Evolutionary conservation across 1,140 invertebrate species (phyloP).

Genomic region (Ips nitidus): DNA sequence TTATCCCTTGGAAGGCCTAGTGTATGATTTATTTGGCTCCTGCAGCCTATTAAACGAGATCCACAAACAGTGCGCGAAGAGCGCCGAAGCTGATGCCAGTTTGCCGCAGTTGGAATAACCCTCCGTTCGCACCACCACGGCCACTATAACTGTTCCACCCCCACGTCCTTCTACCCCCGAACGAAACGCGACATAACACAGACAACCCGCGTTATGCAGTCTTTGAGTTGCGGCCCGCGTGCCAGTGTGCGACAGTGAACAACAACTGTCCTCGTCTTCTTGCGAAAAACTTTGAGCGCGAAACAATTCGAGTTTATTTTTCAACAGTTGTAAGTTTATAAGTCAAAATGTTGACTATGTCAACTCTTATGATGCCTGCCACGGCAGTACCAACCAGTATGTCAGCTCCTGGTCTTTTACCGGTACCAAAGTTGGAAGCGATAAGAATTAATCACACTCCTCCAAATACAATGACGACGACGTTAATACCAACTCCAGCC

Average conservation of each 20-base stretch:
- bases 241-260: slow-evolving; percentile 41
- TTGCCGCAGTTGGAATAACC: slow-evolving; percentile 49
- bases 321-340: slow-evolving; percentile 9
- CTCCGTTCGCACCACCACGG: slow-evolving; percentile 46
- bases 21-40: slow-evolving; percentile 37
- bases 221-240: slow-evolving; percentile 49
- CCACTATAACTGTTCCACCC: slow-evolving; percentile 44
- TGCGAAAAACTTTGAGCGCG: slow-evolving; percentile 34
- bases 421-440: slow-evolving; percentile 48
- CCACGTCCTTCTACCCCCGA: slow-evolving; percentile 43
- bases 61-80: slow-evolving; percentile 45
- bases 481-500: neutral
- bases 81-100: slow-evolving; percentile 48
- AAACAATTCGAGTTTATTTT: slow-evolving; percentile 41
- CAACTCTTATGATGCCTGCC: slow-evolving; percentile 51
- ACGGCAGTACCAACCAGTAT: slow-evolving; percentile 46
- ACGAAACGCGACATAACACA: slow-evolving; percentile 45
- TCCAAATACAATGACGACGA: slow-evolving; percentile 40
- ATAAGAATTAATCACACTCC: slow-evolving; percentile 45
- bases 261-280: slow-evolving; percentile 26
- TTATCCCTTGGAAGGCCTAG: slow-evolving; percentile 31
- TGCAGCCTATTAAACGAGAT: slow-evolving; percentile 37
- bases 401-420: slow-evolving; percentile 46
- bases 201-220: slow-evolving; percentile 47
- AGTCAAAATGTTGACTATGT: slow-evolving; percentile 49